Percentiles rank a stretch among this genome's conserved stretches.
Conservation (phyloP, 2,888 invertebrate species). For the Amphipoea lucens region DNA sequence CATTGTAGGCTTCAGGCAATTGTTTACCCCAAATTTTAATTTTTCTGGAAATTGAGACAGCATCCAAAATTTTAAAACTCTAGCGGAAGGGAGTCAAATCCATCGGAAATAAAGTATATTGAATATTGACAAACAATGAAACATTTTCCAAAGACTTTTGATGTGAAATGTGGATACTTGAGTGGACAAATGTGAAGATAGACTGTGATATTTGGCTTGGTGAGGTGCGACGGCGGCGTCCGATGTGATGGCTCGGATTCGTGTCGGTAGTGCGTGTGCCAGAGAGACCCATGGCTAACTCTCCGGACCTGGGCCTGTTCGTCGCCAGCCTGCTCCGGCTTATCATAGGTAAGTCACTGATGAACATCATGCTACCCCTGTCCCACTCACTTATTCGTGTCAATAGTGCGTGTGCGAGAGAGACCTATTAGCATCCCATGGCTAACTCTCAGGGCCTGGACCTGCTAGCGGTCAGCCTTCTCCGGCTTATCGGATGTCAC, state of each 20-base stretch:
- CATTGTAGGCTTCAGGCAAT: neutral
- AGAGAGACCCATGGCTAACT: slow-evolving; percentile 90
- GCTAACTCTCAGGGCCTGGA: slow-evolving; percentile 91
- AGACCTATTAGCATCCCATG: slow-evolving; percentile 85
- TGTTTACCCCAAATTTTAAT: neutral
- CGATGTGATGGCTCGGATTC: slow-evolving; percentile 83
- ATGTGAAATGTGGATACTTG: slow-evolving; percentile 25
- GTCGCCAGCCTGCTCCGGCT: slow-evolving; percentile 91
- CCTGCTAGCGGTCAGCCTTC: slow-evolving; percentile 90
- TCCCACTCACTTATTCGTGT: slow-evolving; percentile 64
- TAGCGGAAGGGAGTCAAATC: neutral
- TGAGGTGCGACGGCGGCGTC: slow-evolving; percentile 67
- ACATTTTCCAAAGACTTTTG: slow-evolving; percentile 14
- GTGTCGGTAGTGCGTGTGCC: slow-evolving; percentile 78
- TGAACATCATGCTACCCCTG: neutral
- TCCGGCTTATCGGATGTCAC: slow-evolving; percentile 86
- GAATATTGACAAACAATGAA: slow-evolving; percentile 31
- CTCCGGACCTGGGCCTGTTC: slow-evolving; percentile 91
- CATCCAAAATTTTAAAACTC: neutral
- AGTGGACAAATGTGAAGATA: slow-evolving; percentile 30
- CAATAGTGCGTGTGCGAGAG: slow-evolving; percentile 78
- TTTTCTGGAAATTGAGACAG: neutral
- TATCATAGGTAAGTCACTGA: slow-evolving; percentile 90
- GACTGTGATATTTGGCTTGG: slow-evolving; percentile 44
- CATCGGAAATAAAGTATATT: neutral